phyloP scores from a whole-genome alignment of 2,888 invertebrate species.

The Epinotia bilunana region DNA sequence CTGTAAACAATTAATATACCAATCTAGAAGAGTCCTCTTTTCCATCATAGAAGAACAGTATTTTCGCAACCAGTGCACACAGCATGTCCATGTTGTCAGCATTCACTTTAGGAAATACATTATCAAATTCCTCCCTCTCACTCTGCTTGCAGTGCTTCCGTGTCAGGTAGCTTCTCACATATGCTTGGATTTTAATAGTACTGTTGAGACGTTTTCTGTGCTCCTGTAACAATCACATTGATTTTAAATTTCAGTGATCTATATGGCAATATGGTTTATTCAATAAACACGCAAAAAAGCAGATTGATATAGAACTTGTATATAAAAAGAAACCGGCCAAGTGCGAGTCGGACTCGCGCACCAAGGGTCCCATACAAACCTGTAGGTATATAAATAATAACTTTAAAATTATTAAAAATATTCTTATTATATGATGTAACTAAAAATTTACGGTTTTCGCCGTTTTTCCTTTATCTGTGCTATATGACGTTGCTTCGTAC shows the following conservation, averaged over 20 bases:
- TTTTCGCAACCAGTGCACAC: conserved; percentile 85
- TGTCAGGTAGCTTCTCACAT: conserved; percentile 89
- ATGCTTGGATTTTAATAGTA: conserved; percentile 92
- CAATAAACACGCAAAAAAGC: conserved; percentile 6
- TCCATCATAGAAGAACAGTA: conserved; percentile 91
- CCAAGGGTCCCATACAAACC: too few species aligned
- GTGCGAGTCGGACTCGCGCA: too few species aligned
- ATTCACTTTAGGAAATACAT: conserved; percentile 76
- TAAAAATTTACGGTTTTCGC: too few species aligned
- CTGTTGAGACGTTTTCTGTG: conserved; percentile 89
- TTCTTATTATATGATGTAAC: too few species aligned
- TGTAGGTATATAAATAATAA: too few species aligned
- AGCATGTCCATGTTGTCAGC: conserved; percentile 79
- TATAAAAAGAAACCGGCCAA: too few species aligned
- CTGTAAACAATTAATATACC: conserved; percentile 69
- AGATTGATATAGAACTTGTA: conserved; percentile 7
- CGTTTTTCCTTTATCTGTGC: too few species aligned
- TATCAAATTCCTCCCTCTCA: conserved; percentile 89
- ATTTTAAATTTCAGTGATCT: neutral
- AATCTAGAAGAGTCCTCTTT: conserved; percentile 83
- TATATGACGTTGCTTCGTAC: too few species aligned
- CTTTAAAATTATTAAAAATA: too few species aligned
- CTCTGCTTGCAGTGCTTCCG: conserved; percentile 87
- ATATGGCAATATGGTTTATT: neutral
- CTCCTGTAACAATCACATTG: conserved; percentile 80